Base-by-base conservation (phyloP, 1,140 invertebrate genomes). In the Trichonephila clavipes region DNA sequence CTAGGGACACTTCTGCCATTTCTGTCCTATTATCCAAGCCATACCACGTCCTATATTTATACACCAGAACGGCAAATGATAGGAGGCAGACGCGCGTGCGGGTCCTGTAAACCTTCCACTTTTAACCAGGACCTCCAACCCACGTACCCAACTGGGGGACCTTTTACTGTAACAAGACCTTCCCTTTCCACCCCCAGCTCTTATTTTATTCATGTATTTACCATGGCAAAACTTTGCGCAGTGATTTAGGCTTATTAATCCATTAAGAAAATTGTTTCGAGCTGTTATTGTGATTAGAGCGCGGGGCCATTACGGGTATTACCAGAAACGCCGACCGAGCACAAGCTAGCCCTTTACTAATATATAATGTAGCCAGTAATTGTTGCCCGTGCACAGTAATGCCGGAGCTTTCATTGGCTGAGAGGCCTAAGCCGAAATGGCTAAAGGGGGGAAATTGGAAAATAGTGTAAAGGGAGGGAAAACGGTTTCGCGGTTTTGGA, bases 191-290 rank as follows among this genome's bases (percentile, higher is more conserved):
- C 34, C 28, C 14, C 28, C 28, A 12, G 51, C 89, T 90, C 58
- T 86, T 92, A 92, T 92, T 92, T 92, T 92, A 92, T 92, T 92
- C 90, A 92, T 92, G 81, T 69, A 92, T 92, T 83, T 92, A 86
- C 90, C 90, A 86, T 64, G 90, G 90, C 69, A 51, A 90, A 90
- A 90, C 69, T 90, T 90, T 69, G 90, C 81, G 92, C 92, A 77
- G 85, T 93, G 92, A 93, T 93, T 93, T 93, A 83, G 92, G 69
- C 92, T 93, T 88, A 93, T 93, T 93, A 93, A 93, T 93, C 92
- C 92, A 93, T 93, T 93, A 93, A 88, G 85, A 88, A 93, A 93
- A 93, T 93, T 88, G 92, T 88, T 93, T 85, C 81, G 92, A 93
- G 92, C 92, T 93, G 86, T 93, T 93, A 93, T 88, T 93, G 72